A percentile compares a stretch with the other conserved stretches of the same genome.
phyloP scores from a whole-genome alignment of 1,140 invertebrate genomes.

The Lithobius niger region DNA sequence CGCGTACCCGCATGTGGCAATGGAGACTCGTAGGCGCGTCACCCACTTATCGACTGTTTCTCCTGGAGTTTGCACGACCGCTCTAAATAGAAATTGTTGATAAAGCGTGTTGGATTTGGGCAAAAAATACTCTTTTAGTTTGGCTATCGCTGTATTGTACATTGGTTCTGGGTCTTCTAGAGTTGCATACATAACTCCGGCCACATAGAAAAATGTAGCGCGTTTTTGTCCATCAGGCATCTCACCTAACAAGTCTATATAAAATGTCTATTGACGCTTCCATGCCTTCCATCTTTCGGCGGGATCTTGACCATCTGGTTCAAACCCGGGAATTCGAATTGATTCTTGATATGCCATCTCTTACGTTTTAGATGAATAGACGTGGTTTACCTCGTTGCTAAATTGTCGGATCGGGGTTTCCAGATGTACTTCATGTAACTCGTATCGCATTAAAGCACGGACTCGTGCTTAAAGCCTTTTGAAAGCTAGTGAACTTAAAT shows the following conservation, averaged over 20 bases:
- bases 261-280: neutral
- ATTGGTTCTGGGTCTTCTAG: neutral
- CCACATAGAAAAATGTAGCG: neutral
- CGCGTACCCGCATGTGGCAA: neutral
- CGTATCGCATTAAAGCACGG: too few relatives aligned
- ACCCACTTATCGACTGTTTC: too few relatives aligned
- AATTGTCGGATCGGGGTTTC: neutral
- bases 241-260: neutral
- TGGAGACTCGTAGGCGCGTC: neutral
- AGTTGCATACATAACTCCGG: neutral
- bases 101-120: neutral
- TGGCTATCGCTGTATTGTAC: neutral
- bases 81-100: neutral
- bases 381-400: neutral
- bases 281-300: neutral
- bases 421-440: too few relatives aligned
- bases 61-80: neutral
- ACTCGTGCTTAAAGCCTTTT: too few relatives aligned
- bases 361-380: neutral
- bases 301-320: neutral
- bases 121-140: neutral
- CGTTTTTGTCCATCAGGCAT: neutral
- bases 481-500: too few relatives aligned
- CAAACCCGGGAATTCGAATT: too few relatives aligned
- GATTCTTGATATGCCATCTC: neutral